These are phyloP conservation scores for Elegia similella DNA, from an alignment of 2,888 invertebrate genomes.

Conservation along the genomic window DNA sequence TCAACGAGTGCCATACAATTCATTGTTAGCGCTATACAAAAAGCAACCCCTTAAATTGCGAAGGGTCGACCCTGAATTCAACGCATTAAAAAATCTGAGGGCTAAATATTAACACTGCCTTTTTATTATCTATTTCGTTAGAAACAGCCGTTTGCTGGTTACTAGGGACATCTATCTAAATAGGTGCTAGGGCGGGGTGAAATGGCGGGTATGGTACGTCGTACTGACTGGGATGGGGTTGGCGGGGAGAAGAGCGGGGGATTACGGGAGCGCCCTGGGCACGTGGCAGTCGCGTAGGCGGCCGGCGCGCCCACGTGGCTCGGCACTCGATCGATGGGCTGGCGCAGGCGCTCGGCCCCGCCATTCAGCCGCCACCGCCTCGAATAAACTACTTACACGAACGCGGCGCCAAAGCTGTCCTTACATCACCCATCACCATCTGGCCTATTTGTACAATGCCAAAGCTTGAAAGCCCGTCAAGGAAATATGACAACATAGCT, in stretches of 20 bases:
- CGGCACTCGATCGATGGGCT: constrained; percentile 22
- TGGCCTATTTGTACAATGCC: neutral
- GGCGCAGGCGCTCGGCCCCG: constrained; percentile 30
- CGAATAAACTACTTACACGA: neutral
- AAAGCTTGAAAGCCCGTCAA: neutral
- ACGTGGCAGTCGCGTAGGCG: constrained; percentile 31
- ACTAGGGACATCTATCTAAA: neutral
- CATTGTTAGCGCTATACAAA: neutral
- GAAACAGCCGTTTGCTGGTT: neutral
- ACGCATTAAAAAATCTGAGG: neutral
- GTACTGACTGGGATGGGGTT: constrained; percentile 6
- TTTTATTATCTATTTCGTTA: neutral
- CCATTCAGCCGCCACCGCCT: constrained; percentile 15
- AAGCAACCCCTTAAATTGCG: constrained; percentile 1
- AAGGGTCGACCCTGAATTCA: neutral
- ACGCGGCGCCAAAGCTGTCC: neutral
- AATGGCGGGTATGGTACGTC: constrained; percentile 16
- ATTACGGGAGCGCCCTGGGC: constrained; percentile 18
- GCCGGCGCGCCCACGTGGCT: constrained; percentile 31
- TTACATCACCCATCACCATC: neutral
- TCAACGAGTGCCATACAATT: constrained; percentile 18
- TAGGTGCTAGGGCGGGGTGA: constrained; percentile 13
- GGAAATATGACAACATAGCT: neutral
- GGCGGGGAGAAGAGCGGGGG: constrained; percentile 13
- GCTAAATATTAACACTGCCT: constrained; percentile 2